Base-by-base conservation (phyloP, 2,113 vertebrate species). In the Corydoras sp. region DNA sequence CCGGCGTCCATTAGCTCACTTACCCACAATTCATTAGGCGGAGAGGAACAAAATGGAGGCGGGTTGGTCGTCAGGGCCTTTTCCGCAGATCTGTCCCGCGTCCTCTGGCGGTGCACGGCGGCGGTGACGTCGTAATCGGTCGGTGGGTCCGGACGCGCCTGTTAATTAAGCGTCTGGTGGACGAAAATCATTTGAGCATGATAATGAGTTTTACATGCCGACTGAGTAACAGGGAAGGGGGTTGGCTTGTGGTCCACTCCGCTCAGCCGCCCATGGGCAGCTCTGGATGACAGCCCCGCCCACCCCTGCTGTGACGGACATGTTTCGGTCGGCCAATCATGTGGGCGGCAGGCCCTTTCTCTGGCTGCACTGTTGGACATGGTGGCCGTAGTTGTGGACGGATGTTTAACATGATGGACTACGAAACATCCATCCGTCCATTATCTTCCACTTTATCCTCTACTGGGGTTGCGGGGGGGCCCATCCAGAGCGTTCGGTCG, bases 81-180 rank as follows among this genome's bases (percentile, higher is more conserved):
- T 29, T 53, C 78, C 79, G 66, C 72, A 60, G 77, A 69, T 71
- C 74, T 73, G 62, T 66, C 73, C 14, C 8, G 11, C 9, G 2
- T 50, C 43, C 9, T n/a, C 35, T 24, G 18, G 18, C 18, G 18
- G 18, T 24, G 18, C 18, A 24, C 18, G 18, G 18, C 18, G 18
- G 18, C 18, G 18, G 18, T 81, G 84, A 86, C 85, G 86, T 85
- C 84, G 83, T 87, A 89, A 88, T 90, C 85, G 86, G 88, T 89
- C 88, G 86, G 86, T 84, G 80, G 64, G 78, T 85, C 84, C 83
- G 85, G 82, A 89, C 85, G 79, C 83, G 86, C 81, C 85, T 88
- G 87, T 89, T 90, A 89, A 89, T 89, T 88, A 89, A 88, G 78
- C 69, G 84, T 86, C 87, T 88, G 86, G 85, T 83, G 85, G 82